Evolutionary conservation across 30 jellyfish, hydroid and myxozoan genomes (phyloP), one percentile per base, ranked within the genome.

Genomic region (Aurelia coerulea): DNA sequence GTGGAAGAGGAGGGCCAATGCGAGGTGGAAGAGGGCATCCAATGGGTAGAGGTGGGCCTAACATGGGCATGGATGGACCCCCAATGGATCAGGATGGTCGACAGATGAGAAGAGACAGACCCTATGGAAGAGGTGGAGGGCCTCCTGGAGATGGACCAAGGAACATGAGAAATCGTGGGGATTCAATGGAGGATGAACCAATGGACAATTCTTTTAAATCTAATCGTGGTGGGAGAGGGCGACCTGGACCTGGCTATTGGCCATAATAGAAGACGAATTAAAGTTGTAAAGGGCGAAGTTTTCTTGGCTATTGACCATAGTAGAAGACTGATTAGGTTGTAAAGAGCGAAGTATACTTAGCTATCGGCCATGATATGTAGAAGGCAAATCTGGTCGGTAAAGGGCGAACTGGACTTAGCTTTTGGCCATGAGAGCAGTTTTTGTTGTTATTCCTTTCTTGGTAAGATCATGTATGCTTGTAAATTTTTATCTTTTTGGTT

Each of bases 1-100:
- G 90, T 73, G 74, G 97, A 62, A 82, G 90, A 41, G 87, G 97
- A 37, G 97, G 95, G 18, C 97, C 96, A 18, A 80, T 87, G 88
- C 54, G 95, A 49, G 94, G 94, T 23, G 88, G 94, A 41, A 67
- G 93, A 34, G 90, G 91, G 50, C 83, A 69, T 10, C 74, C 62
- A 75, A 76, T 62, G 94, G 88, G 89, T 50, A 65, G 94, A 76
- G 88, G 83, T 23, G 97, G 95, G 13, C 94, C 92, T 9, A 73
- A 73, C 37, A 90, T 85, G 95, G 90, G 78, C 3, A 63, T 62
- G 79, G 95, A 83, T 82, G 72, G 91, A 42, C 97, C 87, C 19
- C 90, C 87, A 41, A 74, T 76, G 93, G 93, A 77, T 77, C 87
- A 77, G 10, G 94, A 81, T 80, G 76, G 90, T 18, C 90, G 88